Base-by-base conservation (phyloP, 2,888 invertebrate species). In the Alitta virens region DNA sequence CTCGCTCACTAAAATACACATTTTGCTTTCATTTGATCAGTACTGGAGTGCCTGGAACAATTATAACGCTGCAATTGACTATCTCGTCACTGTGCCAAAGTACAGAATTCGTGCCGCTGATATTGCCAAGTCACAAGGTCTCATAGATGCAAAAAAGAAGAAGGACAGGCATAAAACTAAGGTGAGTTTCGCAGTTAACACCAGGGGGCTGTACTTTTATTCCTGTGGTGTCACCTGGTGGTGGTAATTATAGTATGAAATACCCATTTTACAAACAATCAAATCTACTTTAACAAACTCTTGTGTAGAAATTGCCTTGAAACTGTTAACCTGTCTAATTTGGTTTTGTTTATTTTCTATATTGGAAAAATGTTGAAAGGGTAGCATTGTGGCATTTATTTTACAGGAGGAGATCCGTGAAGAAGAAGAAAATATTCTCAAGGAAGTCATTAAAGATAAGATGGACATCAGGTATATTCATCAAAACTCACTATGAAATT, bases 11-110 rank as follows among this genome's bases (percentile, higher is more conserved):
- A n/a, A n/a, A n/a, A n/a, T n/a, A n/a, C n/a, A n/a, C n/a, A n/a
- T n/a, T n/a, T n/a, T n/a, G n/a, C n/a, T 33, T 33, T 33, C 12
- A 12, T 33, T 18, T 40, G 23, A 52, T 38, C 75, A 85, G 84
- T 86, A 85, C 75, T 78, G 81, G 63, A 82, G 83, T 53, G 83
- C 84, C 2, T 81, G 82, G 75, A 84, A 82, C 68, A 86, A 86
- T 64, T 87, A 87, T 75, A 89, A 91, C 70, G 88, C 90, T 25
- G 94, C 94, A 27, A 90, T 96, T 43, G 90, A 89, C 75, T 93
- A 94, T 79, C 89, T 94, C 72, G 87, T 91, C 80, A 89, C 90
- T 25, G 89, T 92, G 67, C 92, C 92, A 64, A 94, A 94, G 80
- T 94, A 94, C 82, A 86, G 93, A 54, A 70, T 78, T 24, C 72